Conservation (phyloP, 2,888 invertebrate species). For the Erebia ligea region DNA sequence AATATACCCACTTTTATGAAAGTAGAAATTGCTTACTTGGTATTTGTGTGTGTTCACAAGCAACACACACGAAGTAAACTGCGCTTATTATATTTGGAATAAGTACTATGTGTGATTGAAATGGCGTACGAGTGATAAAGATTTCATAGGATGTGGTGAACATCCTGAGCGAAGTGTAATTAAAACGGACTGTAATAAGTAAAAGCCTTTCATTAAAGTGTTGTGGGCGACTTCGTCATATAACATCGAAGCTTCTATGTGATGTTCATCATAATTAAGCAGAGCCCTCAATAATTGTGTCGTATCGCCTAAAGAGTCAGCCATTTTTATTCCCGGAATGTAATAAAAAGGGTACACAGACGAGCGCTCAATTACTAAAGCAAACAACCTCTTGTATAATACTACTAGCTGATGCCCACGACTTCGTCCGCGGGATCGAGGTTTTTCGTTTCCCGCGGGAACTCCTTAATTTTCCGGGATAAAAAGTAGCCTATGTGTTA, state of each 20-base stretch:
- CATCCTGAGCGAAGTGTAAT: neutral
- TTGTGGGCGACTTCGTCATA: slow-evolving; percentile 21
- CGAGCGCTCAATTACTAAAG: slow-evolving; percentile 51
- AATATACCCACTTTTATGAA: too few relatives aligned
- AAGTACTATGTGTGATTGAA: too few relatives aligned
- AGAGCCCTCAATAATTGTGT: slow-evolving; percentile 32
- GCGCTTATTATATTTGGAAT: too few relatives aligned
- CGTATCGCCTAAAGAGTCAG: slow-evolving; percentile 36
- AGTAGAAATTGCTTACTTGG: too few relatives aligned
- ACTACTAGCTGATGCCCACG: too few relatives aligned
- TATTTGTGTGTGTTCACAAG: too few relatives aligned
- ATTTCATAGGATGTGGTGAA: neutral
- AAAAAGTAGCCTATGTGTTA: too few relatives aligned
- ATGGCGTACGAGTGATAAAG: too few relatives aligned
- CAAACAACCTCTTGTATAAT: slow-evolving; percentile 44
- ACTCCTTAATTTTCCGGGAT: too few relatives aligned
- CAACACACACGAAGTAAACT: too few relatives aligned
- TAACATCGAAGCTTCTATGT: slow-evolving; percentile 23
- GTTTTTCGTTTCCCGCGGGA: too few relatives aligned
- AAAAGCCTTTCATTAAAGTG: slow-evolving; percentile 30
- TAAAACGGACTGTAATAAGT: slow-evolving; percentile 16
- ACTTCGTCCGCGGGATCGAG: too few relatives aligned
- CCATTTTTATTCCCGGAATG: slow-evolving; percentile 48
- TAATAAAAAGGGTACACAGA: slow-evolving; percentile 52
- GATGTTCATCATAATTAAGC: slow-evolving; percentile 37